These are phyloP conservation scores for Tiliacea citrago DNA, from an alignment of 2,888 invertebrate genomes.

Conservation along the genomic window DNA sequence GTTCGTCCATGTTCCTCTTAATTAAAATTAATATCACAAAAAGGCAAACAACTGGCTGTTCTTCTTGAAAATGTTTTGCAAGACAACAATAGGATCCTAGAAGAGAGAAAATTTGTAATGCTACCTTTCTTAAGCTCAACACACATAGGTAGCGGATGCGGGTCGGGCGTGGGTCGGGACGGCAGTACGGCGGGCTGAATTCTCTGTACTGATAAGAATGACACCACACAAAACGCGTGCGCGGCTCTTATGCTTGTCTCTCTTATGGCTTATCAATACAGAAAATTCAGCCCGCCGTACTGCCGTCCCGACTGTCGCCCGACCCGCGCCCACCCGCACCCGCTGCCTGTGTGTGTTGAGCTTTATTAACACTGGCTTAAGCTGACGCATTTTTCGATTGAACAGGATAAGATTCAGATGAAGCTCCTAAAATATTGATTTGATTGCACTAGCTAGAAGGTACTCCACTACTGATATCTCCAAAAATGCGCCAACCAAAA, in stretches of 20 bases:
- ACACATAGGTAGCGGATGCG: too few relatives aligned
- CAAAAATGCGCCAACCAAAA: slow-evolving; percentile 4
- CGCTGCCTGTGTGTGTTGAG: too few relatives aligned
- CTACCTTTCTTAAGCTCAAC: neutral
- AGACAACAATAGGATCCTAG: neutral
- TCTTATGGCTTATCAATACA: too few relatives aligned
- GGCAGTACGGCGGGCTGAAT: too few relatives aligned
- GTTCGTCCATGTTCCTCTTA: neutral
- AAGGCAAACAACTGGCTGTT: neutral
- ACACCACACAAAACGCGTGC: too few relatives aligned
- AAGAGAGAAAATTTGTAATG: neutral
- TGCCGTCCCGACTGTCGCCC: too few relatives aligned
- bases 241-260: too few relatives aligned
- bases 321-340: too few relatives aligned
- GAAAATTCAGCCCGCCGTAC: too few relatives aligned
- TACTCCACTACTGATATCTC: neutral
- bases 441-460: neutral
- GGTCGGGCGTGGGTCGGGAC: too few relatives aligned
- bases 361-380: neutral
- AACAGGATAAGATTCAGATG: neutral
- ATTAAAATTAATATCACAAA: neutral
- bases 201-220: too few relatives aligned
- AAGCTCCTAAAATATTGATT: neutral
- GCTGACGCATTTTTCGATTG: neutral
- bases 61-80: neutral